phyloP scores from a whole-genome alignment of 2,113 vertebrate genomes.

The Strigops habroptila region DNA sequence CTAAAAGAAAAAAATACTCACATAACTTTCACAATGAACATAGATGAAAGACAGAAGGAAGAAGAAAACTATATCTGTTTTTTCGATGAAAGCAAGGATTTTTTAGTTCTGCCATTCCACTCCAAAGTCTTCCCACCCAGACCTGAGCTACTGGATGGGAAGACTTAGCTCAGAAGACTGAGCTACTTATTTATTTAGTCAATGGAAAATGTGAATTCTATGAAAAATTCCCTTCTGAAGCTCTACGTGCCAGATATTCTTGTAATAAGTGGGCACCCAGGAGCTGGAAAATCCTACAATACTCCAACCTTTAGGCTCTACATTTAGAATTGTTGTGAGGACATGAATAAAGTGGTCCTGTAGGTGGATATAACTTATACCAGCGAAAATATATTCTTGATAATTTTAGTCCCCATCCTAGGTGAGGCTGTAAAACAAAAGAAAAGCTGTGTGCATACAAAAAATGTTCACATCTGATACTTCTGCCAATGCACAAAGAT shows the following conservation, averaged over 20 bases:
- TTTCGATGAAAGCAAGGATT: background rate
- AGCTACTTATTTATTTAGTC: background rate
- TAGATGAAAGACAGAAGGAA: background rate
- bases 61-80: background rate
- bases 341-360: background rate
- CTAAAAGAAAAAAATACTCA: background rate
- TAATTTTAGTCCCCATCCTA: background rate
- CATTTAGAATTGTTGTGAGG: background rate
- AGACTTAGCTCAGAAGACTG: background rate
- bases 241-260: background rate
- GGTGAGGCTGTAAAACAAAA: background rate
- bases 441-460: background rate
- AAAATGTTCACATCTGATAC: background rate
- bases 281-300: background rate
- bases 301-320: background rate
- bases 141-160: background rate
- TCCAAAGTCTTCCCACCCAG: background rate
- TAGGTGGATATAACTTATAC: fast-evolving
- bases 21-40: background rate
- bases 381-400: background rate
- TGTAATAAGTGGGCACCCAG: background rate
- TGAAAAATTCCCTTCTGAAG: background rate
- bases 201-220: background rate
- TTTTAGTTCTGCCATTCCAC: background rate
- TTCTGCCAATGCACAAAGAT: background rate